Evolutionary conservation across 2,113 vertebrate species (phyloP), one percentile per base, ranked within the genome.

Genomic region (Eptesicus fuscus): DNA sequence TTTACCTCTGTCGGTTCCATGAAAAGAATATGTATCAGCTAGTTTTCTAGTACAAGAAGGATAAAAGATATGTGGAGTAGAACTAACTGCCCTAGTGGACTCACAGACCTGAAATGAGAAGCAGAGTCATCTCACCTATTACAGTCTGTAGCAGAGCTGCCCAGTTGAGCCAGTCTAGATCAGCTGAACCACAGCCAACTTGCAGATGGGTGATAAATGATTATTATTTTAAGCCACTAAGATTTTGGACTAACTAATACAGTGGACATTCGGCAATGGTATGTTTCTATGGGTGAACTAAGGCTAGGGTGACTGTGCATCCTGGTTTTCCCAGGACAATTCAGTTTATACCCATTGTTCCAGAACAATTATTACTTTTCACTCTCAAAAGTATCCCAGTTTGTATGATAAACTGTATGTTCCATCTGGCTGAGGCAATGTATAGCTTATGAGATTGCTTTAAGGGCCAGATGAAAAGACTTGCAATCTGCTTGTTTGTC

Each of bases 401-500:
- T 86, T 77, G 28, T 5, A 61, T 63, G 53, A n/a, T 47, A 83
- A 88, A 67, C 7, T 59, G 4, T 25, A 16, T 30, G 22, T 9
- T 78, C n/a, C 28, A 23, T 53, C 5, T 63, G 61, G 56, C 5
- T 84, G 63, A 96, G n/a, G 51, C 32, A 59, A 67, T 17, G 12
- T 70, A 17, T 70, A 47, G 9, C 28, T 86, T 82, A 49, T 25
- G 25, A 1, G 7, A 18, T 93, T 93, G 61, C 47, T 87, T 91
- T 77, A 91, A 90, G 71, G 51, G 40, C 59, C 30, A 51, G 44
- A 69, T 77, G 56, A 69, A 89, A 89, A 69, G 56, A 80, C 40
- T 71, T 93, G 40, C n/a, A 95, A 20, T 94, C 35, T 91, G 65
- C 28, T 92, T 82, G n/a, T 70, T 56, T 87, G 53, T 35, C 23